phyloP scores from a whole-genome alignment of 2,113 vertebrate species.

The Carlito syrichta region DNA sequence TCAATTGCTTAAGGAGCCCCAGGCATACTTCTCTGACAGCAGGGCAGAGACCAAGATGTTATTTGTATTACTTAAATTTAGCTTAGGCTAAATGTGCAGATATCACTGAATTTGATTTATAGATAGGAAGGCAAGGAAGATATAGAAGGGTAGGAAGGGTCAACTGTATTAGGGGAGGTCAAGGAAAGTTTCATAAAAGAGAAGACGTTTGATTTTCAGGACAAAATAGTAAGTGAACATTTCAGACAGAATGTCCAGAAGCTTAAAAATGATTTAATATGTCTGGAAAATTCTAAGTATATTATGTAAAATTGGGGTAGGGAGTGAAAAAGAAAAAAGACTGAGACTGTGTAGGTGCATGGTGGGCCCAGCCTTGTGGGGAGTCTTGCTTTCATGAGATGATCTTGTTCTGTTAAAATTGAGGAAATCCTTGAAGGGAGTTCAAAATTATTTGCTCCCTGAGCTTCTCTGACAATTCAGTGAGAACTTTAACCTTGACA shows the following conservation, averaged over 20 bases:
- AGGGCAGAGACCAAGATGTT: not conserved
- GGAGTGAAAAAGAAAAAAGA: not conserved
- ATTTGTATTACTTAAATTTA: not conserved
- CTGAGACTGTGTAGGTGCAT: not conserved
- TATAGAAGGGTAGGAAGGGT: not conserved
- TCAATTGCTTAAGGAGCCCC: too few species aligned
- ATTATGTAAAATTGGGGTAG: not conserved
- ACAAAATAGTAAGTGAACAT: not conserved
- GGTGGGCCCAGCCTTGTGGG: not conserved
- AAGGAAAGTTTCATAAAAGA: not conserved
- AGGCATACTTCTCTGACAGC: not conserved
- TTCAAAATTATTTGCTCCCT: not conserved
- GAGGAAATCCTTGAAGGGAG: not conserved
- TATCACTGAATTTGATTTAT: not conserved
- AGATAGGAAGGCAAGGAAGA: not conserved
- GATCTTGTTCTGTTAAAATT: not conserved
- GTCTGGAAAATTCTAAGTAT: not conserved
- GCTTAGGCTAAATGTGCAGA: too few species aligned
- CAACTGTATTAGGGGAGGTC: not conserved
- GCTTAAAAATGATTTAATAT: not conserved
- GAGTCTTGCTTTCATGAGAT: not conserved
- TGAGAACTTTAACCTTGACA: not conserved
- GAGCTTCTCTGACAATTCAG: not conserved
- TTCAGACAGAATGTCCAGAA: not conserved
- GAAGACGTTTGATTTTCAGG: not conserved